phyloP scores from a whole-genome alignment of 1,140 invertebrate genomes.

The Euura lappo region DNA sequence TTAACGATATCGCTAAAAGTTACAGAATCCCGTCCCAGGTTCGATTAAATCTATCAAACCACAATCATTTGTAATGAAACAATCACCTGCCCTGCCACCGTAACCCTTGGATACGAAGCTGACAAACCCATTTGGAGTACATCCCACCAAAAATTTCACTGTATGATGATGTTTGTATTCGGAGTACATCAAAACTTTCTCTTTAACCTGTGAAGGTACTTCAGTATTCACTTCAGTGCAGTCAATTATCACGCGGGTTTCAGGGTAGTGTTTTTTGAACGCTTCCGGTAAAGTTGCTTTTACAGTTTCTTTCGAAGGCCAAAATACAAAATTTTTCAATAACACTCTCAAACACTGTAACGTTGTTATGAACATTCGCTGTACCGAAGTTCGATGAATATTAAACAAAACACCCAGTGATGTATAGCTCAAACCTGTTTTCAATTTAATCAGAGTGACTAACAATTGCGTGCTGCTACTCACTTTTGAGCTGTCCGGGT shows the following conservation, averaged over 20 bases:
- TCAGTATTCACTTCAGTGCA: conserved; percentile 43
- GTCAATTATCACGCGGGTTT: conserved; percentile 42
- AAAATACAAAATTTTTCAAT: conserved; percentile 25
- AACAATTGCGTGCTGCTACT: not conserved
- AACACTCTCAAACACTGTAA: conserved; percentile 18
- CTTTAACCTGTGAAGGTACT: conserved; percentile 24
- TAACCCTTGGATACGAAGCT: conserved; percentile 34
- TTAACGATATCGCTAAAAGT: no score
- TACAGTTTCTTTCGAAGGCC: conserved; percentile 25
- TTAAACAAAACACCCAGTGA: conserved; percentile 15
- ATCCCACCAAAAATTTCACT: conserved; percentile 25
- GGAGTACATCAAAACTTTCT: conserved; percentile 26
- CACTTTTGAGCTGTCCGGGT: conserved; percentile 10
- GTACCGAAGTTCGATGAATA: conserved; percentile 22
- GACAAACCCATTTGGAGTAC: conserved; percentile 27
- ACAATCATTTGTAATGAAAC: conserved; percentile 25
- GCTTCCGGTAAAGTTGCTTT: conserved; percentile 31
- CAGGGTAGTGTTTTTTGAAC: conserved; percentile 38
- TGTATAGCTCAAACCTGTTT: not conserved
- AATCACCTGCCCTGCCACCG: conserved; percentile 33
- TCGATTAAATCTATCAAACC: conserved; percentile 39
- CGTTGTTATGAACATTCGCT: conserved; percentile 26
- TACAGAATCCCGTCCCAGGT: no score
- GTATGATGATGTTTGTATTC: conserved; percentile 21
- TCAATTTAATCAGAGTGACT: not conserved